Conservation (phyloP, 2,797 vertebrate genomes). For the Sus cebifrons region DNA sequence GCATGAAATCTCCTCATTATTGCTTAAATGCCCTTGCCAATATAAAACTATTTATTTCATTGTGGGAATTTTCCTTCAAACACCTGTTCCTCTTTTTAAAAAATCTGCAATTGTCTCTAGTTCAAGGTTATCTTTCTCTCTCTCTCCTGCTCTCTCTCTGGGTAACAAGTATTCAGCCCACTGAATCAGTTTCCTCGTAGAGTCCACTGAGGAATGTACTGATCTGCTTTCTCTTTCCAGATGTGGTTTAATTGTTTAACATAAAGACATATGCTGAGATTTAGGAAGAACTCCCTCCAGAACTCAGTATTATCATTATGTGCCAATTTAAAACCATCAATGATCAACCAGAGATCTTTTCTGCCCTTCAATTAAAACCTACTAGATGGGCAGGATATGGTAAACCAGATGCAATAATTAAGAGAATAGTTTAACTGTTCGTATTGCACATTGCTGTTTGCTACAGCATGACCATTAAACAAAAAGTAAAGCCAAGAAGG, state of each 20-base stretch:
- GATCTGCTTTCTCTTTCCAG: slow-evolving; percentile 88
- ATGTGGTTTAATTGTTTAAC: slow-evolving; percentile 89
- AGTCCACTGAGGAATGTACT: slow-evolving; percentile 84
- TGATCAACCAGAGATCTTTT: slow-evolving; percentile 88
- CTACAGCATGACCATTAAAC: slow-evolving; percentile 82
- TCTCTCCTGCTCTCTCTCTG: background rate
- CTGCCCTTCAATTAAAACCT: slow-evolving; percentile 88
- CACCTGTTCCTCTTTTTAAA: slow-evolving; percentile 82
- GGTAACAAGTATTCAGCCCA: slow-evolving; percentile 71
- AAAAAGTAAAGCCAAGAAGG: slow-evolving; percentile 84
- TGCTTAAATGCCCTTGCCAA: slow-evolving; percentile 87
- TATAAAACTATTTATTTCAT: slow-evolving; percentile 85
- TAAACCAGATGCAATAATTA: slow-evolving; percentile 88
- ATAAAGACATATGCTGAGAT: slow-evolving; percentile 89
- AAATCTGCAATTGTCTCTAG: slow-evolving; percentile 78
- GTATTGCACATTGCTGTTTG: slow-evolving; percentile 80
- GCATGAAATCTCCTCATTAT: slow-evolving; percentile 88
- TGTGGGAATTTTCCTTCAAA: slow-evolving; percentile 87
- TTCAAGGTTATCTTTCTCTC: slow-evolving; percentile 81
- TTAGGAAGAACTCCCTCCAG: slow-evolving; percentile 88
- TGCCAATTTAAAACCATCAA: slow-evolving; percentile 87
- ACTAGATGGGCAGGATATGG: slow-evolving; percentile 80
- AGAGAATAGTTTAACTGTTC: slow-evolving; percentile 85
- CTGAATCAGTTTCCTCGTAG: slow-evolving; percentile 82
- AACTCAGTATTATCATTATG: slow-evolving; percentile 87